These are phyloP conservation scores for Ecliptopera silaceata DNA, from an alignment of 2,888 invertebrate genomes.

Conservation along the genomic window DNA sequence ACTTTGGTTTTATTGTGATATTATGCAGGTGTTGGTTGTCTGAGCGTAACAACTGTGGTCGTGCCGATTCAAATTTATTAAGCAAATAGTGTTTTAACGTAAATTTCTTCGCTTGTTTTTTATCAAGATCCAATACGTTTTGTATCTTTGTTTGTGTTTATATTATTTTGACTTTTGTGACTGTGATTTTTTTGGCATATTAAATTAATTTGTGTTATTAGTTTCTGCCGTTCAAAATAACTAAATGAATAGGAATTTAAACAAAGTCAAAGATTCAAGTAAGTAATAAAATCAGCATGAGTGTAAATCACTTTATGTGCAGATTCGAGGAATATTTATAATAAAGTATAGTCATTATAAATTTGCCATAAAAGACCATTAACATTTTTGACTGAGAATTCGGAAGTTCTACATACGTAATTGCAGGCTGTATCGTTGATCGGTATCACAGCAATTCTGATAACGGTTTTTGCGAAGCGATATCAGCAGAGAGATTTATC, in stretches of 20 bases:
- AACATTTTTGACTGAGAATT: constrained; percentile 30
- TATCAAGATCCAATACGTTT: neutral
- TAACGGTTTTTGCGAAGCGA: constrained; percentile 56
- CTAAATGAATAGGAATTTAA: no score
- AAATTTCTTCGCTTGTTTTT: constrained; percentile 20
- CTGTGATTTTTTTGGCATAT: no score
- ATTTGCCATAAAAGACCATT: constrained; percentile 24
- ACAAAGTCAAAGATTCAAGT: no score
- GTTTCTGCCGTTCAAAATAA: no score
- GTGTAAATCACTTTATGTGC: neutral
- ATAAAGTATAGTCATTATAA: constrained; percentile 25
- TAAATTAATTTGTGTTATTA: no score
- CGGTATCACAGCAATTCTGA: constrained; percentile 43
- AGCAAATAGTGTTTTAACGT: constrained; percentile 30
- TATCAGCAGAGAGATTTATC: constrained; percentile 60
- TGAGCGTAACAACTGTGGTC: constrained; percentile 33
- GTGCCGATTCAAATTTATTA: constrained; percentile 35
- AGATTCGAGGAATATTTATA: constrained; percentile 13
- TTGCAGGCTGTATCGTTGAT: constrained; percentile 34
- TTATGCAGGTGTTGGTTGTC: constrained; percentile 54
- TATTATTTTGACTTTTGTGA: no score
- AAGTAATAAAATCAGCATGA: neutral
- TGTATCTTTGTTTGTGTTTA: no score
- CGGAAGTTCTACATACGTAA: constrained; percentile 36
- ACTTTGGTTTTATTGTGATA: constrained; percentile 53